Conservation (phyloP, 2,797 vertebrate genomes). For the Morelia viridis region DNA sequence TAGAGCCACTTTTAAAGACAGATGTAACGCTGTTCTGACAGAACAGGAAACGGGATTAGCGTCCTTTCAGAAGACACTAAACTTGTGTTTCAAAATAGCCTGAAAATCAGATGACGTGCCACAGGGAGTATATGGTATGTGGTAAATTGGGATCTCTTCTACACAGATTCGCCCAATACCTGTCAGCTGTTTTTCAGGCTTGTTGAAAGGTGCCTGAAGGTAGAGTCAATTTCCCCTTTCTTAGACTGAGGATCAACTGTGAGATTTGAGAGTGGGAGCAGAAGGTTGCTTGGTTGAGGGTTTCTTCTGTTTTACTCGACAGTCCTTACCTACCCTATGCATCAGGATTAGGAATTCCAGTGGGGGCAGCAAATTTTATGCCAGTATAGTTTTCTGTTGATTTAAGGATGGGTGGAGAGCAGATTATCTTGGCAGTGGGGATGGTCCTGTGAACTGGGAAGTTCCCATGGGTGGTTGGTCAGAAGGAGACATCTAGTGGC, state of each 20-base stretch:
- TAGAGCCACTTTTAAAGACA: neutral
- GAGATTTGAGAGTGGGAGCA: neutral
- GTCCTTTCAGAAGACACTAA: neutral
- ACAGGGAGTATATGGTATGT: neutral
- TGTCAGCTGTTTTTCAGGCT: neutral
- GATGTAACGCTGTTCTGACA: neutral
- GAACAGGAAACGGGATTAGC: neutral
- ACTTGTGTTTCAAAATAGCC: neutral
- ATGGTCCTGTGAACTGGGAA: neutral
- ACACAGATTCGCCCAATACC: neutral
- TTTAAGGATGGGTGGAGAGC: neutral
- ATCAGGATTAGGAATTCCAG: neutral
- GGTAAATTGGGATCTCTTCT: neutral
- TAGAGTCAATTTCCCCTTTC: neutral
- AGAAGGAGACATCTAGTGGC: conserved; percentile 29
- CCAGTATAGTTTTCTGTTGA: neutral
- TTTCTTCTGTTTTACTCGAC: neutral
- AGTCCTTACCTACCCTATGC: neutral
- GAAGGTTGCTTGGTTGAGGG: neutral
- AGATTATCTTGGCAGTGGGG: neutral
- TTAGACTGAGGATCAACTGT: neutral
- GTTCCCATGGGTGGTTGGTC: neutral
- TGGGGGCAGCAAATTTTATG: neutral
- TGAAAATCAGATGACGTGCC: neutral
- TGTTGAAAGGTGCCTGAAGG: neutral